Percentiles rank a stretch among this genome's conserved stretches.
These are phyloP conservation scores for Hypselothyrea guttata DNA, from an alignment of 2,888 invertebrate species.

Conservation along the genomic window DNA sequence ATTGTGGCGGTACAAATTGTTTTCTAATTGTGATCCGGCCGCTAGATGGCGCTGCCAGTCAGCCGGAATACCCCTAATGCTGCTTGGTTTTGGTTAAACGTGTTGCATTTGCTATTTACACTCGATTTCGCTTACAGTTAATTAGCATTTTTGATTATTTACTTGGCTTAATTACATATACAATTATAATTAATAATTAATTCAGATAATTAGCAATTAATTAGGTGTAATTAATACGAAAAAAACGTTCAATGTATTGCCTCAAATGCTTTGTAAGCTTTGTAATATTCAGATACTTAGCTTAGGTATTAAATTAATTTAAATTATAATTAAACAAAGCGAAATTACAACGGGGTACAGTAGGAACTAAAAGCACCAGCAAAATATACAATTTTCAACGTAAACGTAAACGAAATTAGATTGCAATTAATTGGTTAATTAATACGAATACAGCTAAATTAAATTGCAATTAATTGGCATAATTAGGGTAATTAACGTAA, in stretches of 20 bases:
- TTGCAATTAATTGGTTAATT: constrained; percentile 10
- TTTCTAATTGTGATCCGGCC: constrained; percentile 17
- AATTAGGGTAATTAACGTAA: constrained; percentile 11
- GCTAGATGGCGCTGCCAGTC: constrained; percentile 1
- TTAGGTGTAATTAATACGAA: constrained; percentile 11
- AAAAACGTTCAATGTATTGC: constrained; percentile 56
- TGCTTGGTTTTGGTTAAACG: constrained; percentile 54
- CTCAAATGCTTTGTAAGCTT: constrained; percentile 77
- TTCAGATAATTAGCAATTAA: constrained; percentile 10
- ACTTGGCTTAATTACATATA: constrained; percentile 34
- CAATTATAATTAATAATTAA: constrained; percentile 38
- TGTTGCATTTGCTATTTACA: constrained; percentile 59
- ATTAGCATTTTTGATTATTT: constrained; percentile 51
- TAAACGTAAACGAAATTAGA: constrained; percentile 15
- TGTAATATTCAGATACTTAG: constrained; percentile 67
- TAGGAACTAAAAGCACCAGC: constrained; percentile 79
- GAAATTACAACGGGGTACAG: constrained; percentile 44
- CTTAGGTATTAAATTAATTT: constrained; percentile 25
- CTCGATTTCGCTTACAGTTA: constrained; percentile 15
- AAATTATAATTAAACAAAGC: constrained; percentile 34
- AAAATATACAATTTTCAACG: constrained; percentile 53
- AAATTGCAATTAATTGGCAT: constrained; percentile 11
- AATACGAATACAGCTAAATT: background rate
- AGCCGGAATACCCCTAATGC: constrained; percentile 50
- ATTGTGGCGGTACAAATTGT: constrained; percentile 23